Percentiles rank a stretch among this genome's conserved stretches.
Evolutionary conservation across 2,113 vertebrate species (phyloP).

Genomic region (Rutilus rutilus): DNA sequence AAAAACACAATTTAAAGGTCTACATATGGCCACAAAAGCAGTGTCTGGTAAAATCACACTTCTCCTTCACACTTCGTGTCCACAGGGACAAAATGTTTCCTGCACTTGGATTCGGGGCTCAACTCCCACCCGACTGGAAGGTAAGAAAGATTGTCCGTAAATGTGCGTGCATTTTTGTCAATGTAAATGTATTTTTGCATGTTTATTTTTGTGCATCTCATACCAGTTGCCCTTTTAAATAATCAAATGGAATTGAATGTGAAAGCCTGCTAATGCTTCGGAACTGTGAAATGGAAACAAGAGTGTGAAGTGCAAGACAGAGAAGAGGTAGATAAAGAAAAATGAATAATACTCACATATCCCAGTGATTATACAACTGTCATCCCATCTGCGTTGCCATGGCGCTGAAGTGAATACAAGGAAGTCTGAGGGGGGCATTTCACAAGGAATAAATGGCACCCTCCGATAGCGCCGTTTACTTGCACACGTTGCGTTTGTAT

Average conservation of each 20-base stretch:
- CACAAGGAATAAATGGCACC: constrained; percentile 15
- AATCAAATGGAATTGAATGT: not conserved
- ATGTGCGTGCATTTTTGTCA: constrained; percentile 45
- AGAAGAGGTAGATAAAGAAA: constrained; percentile 52
- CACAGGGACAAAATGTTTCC: constrained; percentile 98
- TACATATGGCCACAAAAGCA: constrained; percentile 26
- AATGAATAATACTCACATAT: constrained; percentile 72
- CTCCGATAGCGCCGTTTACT: not conserved
- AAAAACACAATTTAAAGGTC: constrained; percentile 35
- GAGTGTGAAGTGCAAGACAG: constrained; percentile 23
- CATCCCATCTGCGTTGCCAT: constrained; percentile 80
- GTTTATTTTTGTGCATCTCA: constrained; percentile 20
- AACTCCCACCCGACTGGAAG: constrained; percentile 99
- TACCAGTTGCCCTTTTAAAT: not conserved
- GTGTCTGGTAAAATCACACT: constrained; percentile 49
- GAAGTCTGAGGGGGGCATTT: constrained; percentile 65
- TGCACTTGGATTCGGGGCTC: constrained; percentile 95
- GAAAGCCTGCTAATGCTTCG: not conserved
- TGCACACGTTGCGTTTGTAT: not conserved
- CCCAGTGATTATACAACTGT: constrained; percentile 77
- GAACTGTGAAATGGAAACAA: constrained; percentile 32
- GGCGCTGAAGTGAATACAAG: constrained; percentile 75
- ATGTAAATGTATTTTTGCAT: not conserved
- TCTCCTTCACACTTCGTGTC: constrained; percentile 66
- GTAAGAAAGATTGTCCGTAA: constrained; percentile 75